Evolutionary conservation across 1,140 invertebrate genomes (phyloP).

Genomic region (Drosophila sp.): DNA sequence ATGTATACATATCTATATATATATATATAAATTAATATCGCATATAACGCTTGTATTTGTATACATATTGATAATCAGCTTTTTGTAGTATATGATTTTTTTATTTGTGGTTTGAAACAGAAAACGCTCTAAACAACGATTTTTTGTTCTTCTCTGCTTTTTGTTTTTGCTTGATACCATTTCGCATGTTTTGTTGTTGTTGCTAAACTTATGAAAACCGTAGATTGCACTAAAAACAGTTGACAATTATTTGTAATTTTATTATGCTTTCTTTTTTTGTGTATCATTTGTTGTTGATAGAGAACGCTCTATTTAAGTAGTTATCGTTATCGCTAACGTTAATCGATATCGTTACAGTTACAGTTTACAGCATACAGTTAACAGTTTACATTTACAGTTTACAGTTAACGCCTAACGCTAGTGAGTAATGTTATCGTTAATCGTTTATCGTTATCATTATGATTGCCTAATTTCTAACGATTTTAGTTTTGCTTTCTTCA

Average conservation of each 20-base stretch:
- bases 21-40: conserved; percentile 61
- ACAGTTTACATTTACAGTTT: conserved; percentile 32
- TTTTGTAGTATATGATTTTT: conserved; percentile 33
- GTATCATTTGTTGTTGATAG: conserved; percentile 27
- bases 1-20: conserved; percentile 37
- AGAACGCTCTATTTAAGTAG: conserved; percentile 56
- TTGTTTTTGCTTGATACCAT: conserved; percentile 37
- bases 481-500: conserved; percentile 35
- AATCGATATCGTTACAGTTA: conserved; percentile 53
- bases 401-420: conserved; percentile 28
- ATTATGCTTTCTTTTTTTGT: conserved; percentile 8
- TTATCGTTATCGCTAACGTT: conserved; percentile 32
- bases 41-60: conserved; percentile 61
- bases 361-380: conserved; percentile 36
- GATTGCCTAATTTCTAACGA: conserved; percentile 34
- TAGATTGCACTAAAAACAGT: conserved; percentile 82
- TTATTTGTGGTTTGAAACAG: conserved; percentile 31
- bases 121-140: conserved; percentile 50
- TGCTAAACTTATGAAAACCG: conserved; percentile 81
- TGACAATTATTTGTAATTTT: conserved; percentile 54
- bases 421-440: conserved; percentile 36
- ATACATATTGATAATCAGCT: conserved; percentile 59
- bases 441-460: conserved; percentile 45
- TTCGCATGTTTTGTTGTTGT: conserved; percentile 28
- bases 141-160: conserved; percentile 31